phyloP scores from a whole-genome alignment of 2,797 vertebrate genomes.

The Tauraco hartlaubi region DNA sequence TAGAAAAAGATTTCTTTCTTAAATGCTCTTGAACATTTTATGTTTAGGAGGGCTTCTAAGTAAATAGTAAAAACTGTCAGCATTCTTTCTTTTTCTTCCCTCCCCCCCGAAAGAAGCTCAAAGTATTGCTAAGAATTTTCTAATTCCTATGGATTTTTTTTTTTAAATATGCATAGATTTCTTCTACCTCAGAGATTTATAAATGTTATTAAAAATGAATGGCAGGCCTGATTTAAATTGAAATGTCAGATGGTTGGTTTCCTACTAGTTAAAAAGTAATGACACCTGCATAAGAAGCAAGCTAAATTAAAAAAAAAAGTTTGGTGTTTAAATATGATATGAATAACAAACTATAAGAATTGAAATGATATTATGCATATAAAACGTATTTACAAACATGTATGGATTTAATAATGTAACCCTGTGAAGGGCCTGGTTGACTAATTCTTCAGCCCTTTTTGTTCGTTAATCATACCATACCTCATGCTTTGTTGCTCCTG shows the following conservation, averaged over 20 bases:
- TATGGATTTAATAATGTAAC: neutral
- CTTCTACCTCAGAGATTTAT: constrained; percentile 73
- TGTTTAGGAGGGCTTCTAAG: neutral
- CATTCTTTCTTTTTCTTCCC: neutral
- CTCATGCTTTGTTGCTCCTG: neutral
- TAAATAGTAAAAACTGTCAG: constrained; percentile 3
- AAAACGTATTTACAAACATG: neutral
- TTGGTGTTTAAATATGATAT: neutral
- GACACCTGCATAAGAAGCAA: constrained; percentile 52
- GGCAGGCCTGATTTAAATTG: constrained; percentile 75
- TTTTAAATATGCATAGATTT: constrained; percentile 74
- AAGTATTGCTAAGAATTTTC: constrained; percentile 68
- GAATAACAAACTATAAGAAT: neutral
- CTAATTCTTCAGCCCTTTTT: neutral
- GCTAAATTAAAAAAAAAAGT: constrained; percentile 21
- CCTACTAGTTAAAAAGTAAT: constrained; percentile 70
- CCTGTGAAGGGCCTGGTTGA: neutral
- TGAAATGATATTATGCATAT: neutral
- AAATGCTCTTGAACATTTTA: constrained; percentile 28
- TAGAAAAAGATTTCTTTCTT: constrained; percentile 51
- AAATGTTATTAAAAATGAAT: constrained; percentile 82
- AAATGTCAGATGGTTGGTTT: constrained; percentile 75
- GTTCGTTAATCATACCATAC: neutral
- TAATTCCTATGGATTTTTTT: constrained; percentile 79
- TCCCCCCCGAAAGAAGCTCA: constrained; percentile 42